Conservation (phyloP, 2,797 vertebrate genomes). For the Scleropages formosus region DNA sequence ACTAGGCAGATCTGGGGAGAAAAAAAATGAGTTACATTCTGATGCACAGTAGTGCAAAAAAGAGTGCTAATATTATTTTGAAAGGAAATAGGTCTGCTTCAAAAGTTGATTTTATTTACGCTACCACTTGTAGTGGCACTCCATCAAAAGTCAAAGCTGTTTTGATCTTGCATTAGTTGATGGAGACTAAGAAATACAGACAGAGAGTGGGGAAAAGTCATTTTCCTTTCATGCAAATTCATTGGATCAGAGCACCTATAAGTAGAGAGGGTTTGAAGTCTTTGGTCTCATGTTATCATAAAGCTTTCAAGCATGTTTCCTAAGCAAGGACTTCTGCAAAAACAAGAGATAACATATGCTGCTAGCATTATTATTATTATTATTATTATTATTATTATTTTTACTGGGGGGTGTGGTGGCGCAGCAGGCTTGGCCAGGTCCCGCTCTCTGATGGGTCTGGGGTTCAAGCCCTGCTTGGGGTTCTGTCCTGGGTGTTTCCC, state of each 20-base stretch:
- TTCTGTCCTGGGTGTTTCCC: no score
- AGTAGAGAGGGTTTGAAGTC: not conserved
- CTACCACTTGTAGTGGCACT: slow-evolving; percentile 29
- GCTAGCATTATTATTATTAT: no score
- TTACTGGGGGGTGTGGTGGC: no score
- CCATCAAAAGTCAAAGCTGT: slow-evolving; percentile 37
- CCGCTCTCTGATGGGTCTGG: no score
- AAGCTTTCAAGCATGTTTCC: not conserved
- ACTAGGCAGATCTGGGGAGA: slow-evolving; percentile 37
- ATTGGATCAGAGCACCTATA: not conserved
- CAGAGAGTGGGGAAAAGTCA: not conserved
- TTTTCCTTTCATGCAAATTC: not conserved
- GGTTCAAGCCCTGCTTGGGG: no score
- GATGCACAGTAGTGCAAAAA: slow-evolving; percentile 35
- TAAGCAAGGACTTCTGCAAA: not conserved
- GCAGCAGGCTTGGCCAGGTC: no score
- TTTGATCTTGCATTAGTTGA: slow-evolving; percentile 33
- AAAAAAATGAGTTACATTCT: slow-evolving; percentile 38
- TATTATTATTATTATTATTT: no score
- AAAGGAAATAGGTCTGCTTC: slow-evolving; percentile 32
- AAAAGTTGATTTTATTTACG: slow-evolving; percentile 24
- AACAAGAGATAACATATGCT: no score
- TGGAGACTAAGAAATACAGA: not conserved
- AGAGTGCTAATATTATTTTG: slow-evolving; percentile 35
- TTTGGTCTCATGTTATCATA: not conserved